These are phyloP conservation scores for Apodemus agrarius DNA, from an alignment of 2,797 vertebrate species.

Conservation along the genomic window DNA sequence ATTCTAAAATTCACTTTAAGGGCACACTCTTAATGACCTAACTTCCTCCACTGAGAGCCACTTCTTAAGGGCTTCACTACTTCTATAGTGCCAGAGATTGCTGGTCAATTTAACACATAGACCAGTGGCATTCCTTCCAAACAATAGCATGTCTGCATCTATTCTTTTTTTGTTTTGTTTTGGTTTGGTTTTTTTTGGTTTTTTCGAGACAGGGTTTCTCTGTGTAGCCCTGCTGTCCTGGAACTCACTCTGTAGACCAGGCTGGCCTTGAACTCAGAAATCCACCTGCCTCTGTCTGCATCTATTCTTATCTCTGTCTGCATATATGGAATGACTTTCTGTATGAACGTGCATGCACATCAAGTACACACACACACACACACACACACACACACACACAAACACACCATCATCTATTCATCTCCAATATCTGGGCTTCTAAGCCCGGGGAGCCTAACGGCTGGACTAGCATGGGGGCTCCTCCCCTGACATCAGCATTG, in stretches of 20 bases:
- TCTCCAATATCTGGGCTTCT: neutral
- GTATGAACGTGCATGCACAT: neutral
- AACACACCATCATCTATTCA: fast-evolving
- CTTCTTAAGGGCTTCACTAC: neutral
- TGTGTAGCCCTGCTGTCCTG: too few species aligned
- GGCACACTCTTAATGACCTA: neutral
- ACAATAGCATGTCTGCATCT: neutral
- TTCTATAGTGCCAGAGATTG: neutral
- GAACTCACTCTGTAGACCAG: too few species aligned
- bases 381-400: neutral
- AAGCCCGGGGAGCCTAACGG: neutral
- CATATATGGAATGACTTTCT: neutral
- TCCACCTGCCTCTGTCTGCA: too few species aligned
- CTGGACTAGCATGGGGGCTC: neutral
- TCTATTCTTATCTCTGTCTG: too few species aligned
- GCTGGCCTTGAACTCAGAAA: too few species aligned
- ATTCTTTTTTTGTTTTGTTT: neutral
- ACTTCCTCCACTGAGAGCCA: neutral
- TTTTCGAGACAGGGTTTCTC: too few species aligned
- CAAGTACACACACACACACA: too few species aligned
- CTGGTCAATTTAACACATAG: neutral
- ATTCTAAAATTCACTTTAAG: neutral
- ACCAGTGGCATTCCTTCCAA: neutral
- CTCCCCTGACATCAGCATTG: neutral
- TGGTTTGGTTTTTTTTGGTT: too few species aligned